Conservation (phyloP, 2,888 invertebrate genomes). For the Zaprionus obscuricornis region DNA sequence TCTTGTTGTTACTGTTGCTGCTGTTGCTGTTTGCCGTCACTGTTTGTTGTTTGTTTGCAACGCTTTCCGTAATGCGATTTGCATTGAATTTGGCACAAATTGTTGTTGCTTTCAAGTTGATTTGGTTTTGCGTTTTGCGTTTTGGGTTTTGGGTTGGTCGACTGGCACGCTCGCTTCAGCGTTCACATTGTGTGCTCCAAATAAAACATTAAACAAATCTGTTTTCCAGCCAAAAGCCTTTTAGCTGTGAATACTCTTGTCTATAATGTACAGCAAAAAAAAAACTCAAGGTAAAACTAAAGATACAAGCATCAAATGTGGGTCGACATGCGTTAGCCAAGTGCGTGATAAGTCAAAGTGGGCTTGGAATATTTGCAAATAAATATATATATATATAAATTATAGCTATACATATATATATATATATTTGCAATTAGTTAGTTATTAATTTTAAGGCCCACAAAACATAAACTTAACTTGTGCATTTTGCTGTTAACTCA, state of each 20-base stretch:
- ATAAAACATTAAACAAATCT: conserved; percentile 34
- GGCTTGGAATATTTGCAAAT: conserved; percentile 1
- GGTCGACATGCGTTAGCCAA: conserved; percentile 39
- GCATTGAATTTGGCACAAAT: conserved; percentile 54
- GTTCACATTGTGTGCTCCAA: conserved; percentile 33
- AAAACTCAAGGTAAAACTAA: no score
- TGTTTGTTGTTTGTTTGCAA: conserved; percentile 44
- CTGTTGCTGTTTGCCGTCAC: no score
- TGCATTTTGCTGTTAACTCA: no score
- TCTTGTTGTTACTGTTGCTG: conserved; percentile 1
- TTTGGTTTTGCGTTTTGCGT: conserved; percentile 10
- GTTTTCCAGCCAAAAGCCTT: conserved; percentile 25
- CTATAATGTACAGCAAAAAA: no score
- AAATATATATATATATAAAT: no score
- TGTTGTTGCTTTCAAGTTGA: conserved; percentile 6
- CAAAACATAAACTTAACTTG: no score
- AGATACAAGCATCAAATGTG: conserved; percentile 10
- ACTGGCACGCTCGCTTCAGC: conserved; percentile 7
- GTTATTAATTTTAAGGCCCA: conserved; percentile 8
- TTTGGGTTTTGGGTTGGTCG: conserved; percentile 7
- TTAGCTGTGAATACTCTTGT: conserved; percentile 37
- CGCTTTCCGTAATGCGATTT: conserved; percentile 55
- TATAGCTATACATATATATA: no score
- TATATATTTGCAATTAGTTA: no score
- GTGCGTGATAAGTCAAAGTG: no score